Base-by-base conservation (phyloP, 1,140 invertebrate genomes). In the Nylanderia fulva region DNA sequence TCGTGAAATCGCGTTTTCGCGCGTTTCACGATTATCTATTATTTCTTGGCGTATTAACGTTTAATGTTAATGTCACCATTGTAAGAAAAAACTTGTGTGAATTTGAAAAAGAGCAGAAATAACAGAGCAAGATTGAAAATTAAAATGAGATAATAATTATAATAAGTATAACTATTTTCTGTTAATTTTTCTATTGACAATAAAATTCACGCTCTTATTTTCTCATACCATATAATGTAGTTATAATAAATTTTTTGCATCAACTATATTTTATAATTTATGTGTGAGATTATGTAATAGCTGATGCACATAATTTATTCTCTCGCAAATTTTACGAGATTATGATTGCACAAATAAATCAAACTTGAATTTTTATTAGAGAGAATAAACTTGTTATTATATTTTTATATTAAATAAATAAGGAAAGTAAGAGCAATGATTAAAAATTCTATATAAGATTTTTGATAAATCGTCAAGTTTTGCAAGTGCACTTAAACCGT, bases 1-100 rank as follows among this genome's bases (percentile, higher is more conserved):
- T 71, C 24, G 24, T 21, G 24, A 82, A 71, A 82, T 58, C 11
- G 18, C 3, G 11, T 27, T 68, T 29, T 54, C 15, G 39, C 18
- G 27, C 24, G 39, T 24, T 79, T 11, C 24, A 15, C 13, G 5
- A 58, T 39, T 79, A 52, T 79, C 42, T 79, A 66, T 68, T 54
- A 68, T 18, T 71, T 71, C 4, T 42, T 58, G 7, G 24, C 29
- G 63, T 13, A 52, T 45, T 42, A 71, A 56, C n/a, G 45, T 48
- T 42, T 15, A 68, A 56, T 33, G 18, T 24, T 52, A 9, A 66
- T 48, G 2, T 66, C 6, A 56, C 27, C 7, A 69, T 80, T 39
- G 42, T 3, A 15, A 0, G 29, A 54, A 0, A 48, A 48, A 48
- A 56, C 11, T 9, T 36, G n/a, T n/a, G 4, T 18, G 3, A 56